Evolutionary conservation across 2,888 invertebrate species (phyloP), one percentile per base, ranked within the genome.

Genomic region (Chrysina gloriosa): DNA sequence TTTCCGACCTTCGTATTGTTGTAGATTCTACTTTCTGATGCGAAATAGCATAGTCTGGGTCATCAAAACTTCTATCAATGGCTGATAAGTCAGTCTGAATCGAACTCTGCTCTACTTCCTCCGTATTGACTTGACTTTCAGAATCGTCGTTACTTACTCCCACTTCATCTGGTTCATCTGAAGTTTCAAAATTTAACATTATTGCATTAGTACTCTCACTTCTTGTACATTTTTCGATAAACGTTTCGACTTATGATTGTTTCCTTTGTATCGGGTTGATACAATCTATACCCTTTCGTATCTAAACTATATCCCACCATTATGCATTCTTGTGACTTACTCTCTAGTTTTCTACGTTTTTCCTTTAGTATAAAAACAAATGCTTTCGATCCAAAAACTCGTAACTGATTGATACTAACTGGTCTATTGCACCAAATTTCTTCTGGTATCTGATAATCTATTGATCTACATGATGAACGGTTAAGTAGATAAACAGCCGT

Each of bases 391-490:
- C 69, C 68, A 54, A 69, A 70, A 9, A 70, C 36, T 36, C 63
- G 52, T 9, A 70, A 6, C 45, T 80, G 74, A 48, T 61, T 16
- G 25, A 77, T 75, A 45, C 70, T 67, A 3, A 78, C 36, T 68
- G n/a, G n/a, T n/a, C n/a, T n/a, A n/a, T n/a, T n/a, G 9, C 45
- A 3, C 21, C 19, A 50, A 21, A 50, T 50, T 27, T 48, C 25
- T n/a, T n/a, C 23, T 0, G 48, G 48, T 48, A 27, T 48, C 11
- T 48, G 16, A 16, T 48, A 11, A 39, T 39, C 11, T 11, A 39
- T 39, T 34, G 39, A 11, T 11, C 39, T 39, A 39, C 39, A 11
- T 4, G 39, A 6, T 39, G 39, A 39, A n/a, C 39, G 39, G 11
- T 39, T 39, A 2, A 39, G 11, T 39, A 52, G 9, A 52, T 52